Percentiles rank a stretch among this genome's conserved stretches.
These are phyloP conservation scores for Macroteleia sp. DNA, from an alignment of 2,888 invertebrate genomes.

Conservation along the genomic window DNA sequence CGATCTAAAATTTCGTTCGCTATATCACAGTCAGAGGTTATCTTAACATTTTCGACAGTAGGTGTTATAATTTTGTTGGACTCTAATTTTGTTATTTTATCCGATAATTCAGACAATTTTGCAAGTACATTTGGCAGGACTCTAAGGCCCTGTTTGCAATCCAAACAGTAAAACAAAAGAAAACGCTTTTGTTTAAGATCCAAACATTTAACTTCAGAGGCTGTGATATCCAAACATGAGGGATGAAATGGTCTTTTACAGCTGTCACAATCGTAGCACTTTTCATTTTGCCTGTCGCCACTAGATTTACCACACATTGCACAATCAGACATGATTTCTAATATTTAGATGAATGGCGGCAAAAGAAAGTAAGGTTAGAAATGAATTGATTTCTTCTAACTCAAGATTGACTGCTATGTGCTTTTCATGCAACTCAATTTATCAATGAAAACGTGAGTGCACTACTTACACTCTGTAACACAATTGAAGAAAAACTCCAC, in stretches of 20 bases:
- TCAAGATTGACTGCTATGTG: no score
- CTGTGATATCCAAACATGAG: not conserved
- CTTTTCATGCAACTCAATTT: no score
- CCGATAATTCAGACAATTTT: not conserved
- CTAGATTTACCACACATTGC: not conserved
- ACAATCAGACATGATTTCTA: not conserved
- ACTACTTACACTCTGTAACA: no score
- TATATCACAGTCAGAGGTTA: no score
- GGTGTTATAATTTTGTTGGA: no score
- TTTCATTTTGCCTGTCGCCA: not conserved
- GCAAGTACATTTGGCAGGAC: not conserved
- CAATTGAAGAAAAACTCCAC: no score
- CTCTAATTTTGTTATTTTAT: no score
- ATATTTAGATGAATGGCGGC: not conserved
- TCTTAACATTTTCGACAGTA: no score
- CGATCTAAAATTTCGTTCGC: no score
- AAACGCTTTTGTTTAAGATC: not conserved
- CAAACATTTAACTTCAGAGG: not conserved
- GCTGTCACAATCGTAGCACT: not conserved
- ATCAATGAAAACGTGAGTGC: no score
- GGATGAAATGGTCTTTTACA: not conserved
- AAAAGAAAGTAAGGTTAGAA: not conserved
- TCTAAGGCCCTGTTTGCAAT: not conserved
- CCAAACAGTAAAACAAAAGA: not conserved
- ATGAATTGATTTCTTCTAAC: no score